Evolutionary conservation across 2,888 invertebrate genomes (phyloP).

Genomic region (Oscheius onirici): DNA sequence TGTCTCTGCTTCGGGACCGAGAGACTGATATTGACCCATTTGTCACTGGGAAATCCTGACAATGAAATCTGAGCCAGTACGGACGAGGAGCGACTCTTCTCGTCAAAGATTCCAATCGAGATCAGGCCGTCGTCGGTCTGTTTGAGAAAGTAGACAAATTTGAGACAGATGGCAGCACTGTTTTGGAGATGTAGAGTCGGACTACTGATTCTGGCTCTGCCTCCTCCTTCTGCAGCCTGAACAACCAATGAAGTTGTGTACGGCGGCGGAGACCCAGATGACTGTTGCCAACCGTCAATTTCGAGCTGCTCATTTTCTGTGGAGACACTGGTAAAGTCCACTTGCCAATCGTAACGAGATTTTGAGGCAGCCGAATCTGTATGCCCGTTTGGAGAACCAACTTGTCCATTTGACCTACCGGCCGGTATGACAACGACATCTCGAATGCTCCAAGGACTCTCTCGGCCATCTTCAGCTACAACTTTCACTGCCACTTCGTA

Average conservation of each 20-base stretch:
- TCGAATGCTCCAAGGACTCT: slow-evolving; percentile 66
- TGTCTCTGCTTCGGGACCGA: slow-evolving; percentile 32
- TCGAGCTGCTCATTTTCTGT: slow-evolving; percentile 29
- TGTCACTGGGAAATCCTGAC: slow-evolving; percentile 21
- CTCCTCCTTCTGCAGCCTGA: slow-evolving; percentile 7
- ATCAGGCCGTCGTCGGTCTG: slow-evolving; percentile 26
- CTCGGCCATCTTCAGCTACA: slow-evolving; percentile 59
- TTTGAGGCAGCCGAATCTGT: slow-evolving; percentile 20
- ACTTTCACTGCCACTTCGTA: slow-evolving; percentile 64
- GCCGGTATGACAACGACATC: slow-evolving; percentile 54
- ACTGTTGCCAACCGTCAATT: slow-evolving; percentile 14
- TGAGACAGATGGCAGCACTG: slow-evolving; percentile 23
- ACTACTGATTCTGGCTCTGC: neutral
- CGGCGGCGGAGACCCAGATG: neutral
- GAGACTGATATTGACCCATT: slow-evolving; percentile 34
- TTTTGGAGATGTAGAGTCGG: slow-evolving; percentile 17
- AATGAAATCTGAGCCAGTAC: slow-evolving; percentile 23
- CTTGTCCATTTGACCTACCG: slow-evolving; percentile 33
- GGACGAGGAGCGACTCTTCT: slow-evolving; percentile 24
- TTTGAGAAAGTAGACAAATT: slow-evolving; percentile 26
- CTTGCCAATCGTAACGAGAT: slow-evolving; percentile 39
- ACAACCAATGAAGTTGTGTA: slow-evolving; percentile 14
- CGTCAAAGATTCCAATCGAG: slow-evolving; percentile 30
- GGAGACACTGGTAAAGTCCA: slow-evolving; percentile 38
- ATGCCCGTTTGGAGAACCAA: neutral